Conservation (phyloP, 1,140 invertebrate species). For the Drosophila busckii region DNA sequence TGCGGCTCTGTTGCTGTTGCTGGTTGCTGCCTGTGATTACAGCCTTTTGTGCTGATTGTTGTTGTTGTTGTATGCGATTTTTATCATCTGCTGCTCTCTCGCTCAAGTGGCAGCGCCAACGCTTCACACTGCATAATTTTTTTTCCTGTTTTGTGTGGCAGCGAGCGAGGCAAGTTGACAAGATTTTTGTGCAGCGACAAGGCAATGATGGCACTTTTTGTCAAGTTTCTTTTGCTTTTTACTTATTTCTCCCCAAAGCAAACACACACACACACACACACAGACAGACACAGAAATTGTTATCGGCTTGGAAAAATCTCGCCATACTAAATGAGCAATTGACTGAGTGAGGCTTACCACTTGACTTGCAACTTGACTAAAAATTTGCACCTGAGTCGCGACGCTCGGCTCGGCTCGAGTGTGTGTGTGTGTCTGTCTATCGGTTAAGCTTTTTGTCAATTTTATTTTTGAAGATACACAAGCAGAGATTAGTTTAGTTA, state of each 20-base stretch:
- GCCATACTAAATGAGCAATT: conserved; percentile 76
- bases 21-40: conserved; percentile 27
- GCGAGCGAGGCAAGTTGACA: conserved; percentile 46
- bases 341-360: conserved; percentile 54
- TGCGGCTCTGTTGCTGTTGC: too few species aligned
- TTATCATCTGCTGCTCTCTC: conserved; percentile 70
- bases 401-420: too few species aligned
- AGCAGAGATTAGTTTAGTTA: conserved; percentile 51
- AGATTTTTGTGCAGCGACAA: conserved; percentile 72
- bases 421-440: neutral
- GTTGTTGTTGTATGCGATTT: conserved; percentile 50
- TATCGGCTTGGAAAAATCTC: conserved; percentile 69
- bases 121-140: conserved; percentile 76
- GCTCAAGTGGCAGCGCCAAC: conserved; percentile 66
- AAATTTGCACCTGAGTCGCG: conserved; percentile 21
- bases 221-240: conserved; percentile 15
- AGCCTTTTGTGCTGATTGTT: conserved; percentile 25
- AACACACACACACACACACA: too few species aligned
- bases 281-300: too few species aligned
- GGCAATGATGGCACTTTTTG: conserved; percentile 56
- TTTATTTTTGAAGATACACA: conserved; percentile 54
- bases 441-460: conserved; percentile 43
- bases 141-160: too few species aligned
- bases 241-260: neutral
- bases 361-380: conserved; percentile 30